A percentile compares a stretch with the other conserved stretches of the same genome.
Conservation (phyloP, 1,140 invertebrate species). For the Brachionus koreanus region DNA sequence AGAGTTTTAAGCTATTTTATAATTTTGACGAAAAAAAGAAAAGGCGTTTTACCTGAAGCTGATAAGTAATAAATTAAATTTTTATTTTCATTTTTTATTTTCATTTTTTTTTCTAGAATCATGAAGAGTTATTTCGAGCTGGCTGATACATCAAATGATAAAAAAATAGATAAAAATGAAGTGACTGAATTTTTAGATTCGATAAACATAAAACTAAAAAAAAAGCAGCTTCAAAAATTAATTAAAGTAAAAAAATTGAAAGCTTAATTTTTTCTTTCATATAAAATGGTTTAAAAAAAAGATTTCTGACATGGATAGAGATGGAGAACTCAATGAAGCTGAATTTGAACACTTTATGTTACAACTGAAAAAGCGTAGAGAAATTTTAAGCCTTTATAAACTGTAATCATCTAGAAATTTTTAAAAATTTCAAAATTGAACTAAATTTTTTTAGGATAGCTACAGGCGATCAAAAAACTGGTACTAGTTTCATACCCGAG, state of each 20-base stretch:
- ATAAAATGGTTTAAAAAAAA: no score
- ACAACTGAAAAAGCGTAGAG: neutral
- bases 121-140: constrained; percentile 38
- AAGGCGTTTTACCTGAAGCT: constrained; percentile 38
- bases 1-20: constrained; percentile 38
- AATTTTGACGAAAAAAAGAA: constrained; percentile 33
- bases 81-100: neutral
- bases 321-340: neutral
- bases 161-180: constrained; percentile 20
- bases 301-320: constrained; percentile 24
- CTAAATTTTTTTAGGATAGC: neutral
- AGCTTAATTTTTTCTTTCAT: neutral
- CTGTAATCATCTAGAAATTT: neutral
- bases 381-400: constrained; percentile 26
- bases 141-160: constrained; percentile 23
- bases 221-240: neutral
- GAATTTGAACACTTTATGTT: constrained; percentile 29
- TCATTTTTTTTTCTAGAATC: neutral
- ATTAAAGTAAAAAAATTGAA: neutral
- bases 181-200: constrained; percentile 17
- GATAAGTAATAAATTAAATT: constrained; percentile 15
- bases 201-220: constrained; percentile 22
- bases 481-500: constrained; percentile 9
- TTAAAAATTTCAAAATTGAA: neutral
- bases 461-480: neutral